Percentiles rank a stretch among this genome's conserved stretches.
phyloP scores from a whole-genome alignment of 2,113 vertebrate species.

The Nerophis lumbriciformis region DNA sequence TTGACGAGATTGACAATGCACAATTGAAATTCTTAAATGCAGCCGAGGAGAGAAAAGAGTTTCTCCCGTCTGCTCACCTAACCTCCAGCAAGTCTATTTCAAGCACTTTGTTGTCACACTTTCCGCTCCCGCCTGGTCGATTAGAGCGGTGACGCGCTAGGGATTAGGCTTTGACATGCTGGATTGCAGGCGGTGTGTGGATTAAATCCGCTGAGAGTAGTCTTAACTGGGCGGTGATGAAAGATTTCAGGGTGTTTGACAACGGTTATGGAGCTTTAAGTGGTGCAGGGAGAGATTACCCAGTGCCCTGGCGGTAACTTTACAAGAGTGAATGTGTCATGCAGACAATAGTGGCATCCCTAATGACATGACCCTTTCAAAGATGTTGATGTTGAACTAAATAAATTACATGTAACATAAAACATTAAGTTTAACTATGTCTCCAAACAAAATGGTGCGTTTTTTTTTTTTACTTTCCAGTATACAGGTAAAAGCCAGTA shows the following conservation, averaged over 20 bases:
- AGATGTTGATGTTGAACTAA: too few species aligned
- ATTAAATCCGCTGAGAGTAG: slow-evolving; percentile 29
- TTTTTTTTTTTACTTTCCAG: too few species aligned
- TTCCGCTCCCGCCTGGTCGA: slow-evolving; percentile 34
- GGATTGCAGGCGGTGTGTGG: slow-evolving; percentile 25
- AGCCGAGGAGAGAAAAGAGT: background rate
- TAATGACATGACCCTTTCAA: too few species aligned
- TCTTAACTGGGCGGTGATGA: slow-evolving; percentile 19
- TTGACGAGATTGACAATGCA: background rate
- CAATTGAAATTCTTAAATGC: slow-evolving; percentile 6
- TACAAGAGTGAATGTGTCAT: background rate
- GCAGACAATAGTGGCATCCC: background rate
- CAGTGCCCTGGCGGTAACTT: slow-evolving; percentile 8
- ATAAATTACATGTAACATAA: too few species aligned
- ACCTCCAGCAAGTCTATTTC: slow-evolving; percentile 31
- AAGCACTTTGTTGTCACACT: slow-evolving; percentile 41
- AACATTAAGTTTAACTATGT: too few species aligned
- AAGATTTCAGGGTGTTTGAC: slow-evolving; percentile 27
- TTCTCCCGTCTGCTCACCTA: slow-evolving; percentile 13
- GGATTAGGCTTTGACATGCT: slow-evolving; percentile 58
- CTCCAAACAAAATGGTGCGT: too few species aligned
- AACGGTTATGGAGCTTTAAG: slow-evolving; percentile 12
- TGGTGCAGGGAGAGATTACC: slow-evolving; percentile 7
- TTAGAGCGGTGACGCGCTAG: slow-evolving; percentile 36
- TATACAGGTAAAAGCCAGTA: too few species aligned